These are phyloP conservation scores for Ellobius talpinus DNA, from an alignment of 2,113 vertebrate genomes.

Conservation along the genomic window DNA sequence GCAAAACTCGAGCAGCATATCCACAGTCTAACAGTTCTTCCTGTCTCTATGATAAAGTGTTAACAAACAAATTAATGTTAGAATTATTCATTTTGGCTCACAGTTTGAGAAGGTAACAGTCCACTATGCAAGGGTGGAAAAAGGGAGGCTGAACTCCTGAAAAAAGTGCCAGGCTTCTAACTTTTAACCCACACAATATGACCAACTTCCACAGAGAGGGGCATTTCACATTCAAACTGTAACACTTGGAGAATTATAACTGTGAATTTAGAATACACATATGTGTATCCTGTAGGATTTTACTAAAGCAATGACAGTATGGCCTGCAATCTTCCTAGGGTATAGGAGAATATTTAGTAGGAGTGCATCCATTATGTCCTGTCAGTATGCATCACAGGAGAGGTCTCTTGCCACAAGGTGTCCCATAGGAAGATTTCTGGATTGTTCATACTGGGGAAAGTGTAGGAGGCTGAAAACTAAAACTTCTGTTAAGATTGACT, in stretches of 20 bases:
- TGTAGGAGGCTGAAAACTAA: background rate
- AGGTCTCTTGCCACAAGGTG: background rate
- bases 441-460: background rate
- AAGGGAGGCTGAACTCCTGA: background rate
- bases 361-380: background rate
- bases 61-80: no score
- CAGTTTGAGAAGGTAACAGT: background rate
- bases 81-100: background rate
- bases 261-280: background rate
- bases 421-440: background rate
- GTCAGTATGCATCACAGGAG: background rate
- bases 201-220: background rate
- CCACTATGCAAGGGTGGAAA: background rate
- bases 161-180: background rate
- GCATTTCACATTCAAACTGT: background rate
- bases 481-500: background rate
- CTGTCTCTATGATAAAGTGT: background rate
- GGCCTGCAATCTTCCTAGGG: background rate
- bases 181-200: background rate
- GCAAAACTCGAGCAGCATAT: background rate
- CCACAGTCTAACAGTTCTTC: background rate
- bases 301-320: no score
- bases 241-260: background rate
- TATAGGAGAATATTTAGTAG: accelerated
- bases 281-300: background rate